phyloP scores from a whole-genome alignment of 2,888 invertebrate genomes.

The Rambutsinella grinnellia region DNA sequence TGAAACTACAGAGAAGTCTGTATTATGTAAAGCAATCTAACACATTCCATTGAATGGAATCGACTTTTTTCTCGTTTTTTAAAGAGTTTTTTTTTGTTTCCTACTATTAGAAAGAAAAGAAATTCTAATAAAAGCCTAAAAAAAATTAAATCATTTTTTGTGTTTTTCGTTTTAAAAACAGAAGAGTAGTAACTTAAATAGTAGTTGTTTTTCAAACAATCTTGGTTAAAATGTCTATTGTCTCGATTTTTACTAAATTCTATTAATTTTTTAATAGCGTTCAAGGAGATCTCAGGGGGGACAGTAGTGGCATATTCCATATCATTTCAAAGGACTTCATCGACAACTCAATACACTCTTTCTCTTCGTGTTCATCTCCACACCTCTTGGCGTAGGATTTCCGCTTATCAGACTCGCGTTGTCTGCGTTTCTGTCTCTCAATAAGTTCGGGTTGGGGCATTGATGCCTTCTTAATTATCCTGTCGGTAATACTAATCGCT shows the following conservation, averaged over 20 bases:
- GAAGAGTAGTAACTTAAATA: no score
- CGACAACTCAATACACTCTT: constrained; percentile 55
- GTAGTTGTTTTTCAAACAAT: not conserved
- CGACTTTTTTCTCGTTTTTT: not conserved
- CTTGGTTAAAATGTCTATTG: not conserved
- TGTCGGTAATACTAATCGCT: constrained; percentile 58
- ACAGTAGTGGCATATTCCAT: constrained; percentile 51
- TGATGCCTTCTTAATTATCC: constrained; percentile 52
- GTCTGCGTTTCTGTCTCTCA: constrained; percentile 46
- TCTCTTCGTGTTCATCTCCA: constrained; percentile 50
- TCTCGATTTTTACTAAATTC: not conserved
- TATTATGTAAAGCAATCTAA: no score
- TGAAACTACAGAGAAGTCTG: no score
- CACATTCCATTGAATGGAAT: not conserved
- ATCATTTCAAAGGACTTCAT: constrained; percentile 61
- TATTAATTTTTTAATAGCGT: constrained; percentile 7
- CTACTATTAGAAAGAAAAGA: no score
- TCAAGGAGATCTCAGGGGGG: constrained; percentile 59
- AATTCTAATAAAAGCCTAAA: no score
- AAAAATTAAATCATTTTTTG: not conserved
- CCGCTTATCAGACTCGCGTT: constrained; percentile 46
- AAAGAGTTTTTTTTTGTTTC: not conserved
- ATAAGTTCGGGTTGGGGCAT: constrained; percentile 49
- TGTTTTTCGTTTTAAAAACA: not conserved
- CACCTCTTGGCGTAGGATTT: constrained; percentile 51